These are phyloP conservation scores for Puntigrus tetrazona DNA, from an alignment of 2,113 vertebrate species.

Conservation along the genomic window DNA sequence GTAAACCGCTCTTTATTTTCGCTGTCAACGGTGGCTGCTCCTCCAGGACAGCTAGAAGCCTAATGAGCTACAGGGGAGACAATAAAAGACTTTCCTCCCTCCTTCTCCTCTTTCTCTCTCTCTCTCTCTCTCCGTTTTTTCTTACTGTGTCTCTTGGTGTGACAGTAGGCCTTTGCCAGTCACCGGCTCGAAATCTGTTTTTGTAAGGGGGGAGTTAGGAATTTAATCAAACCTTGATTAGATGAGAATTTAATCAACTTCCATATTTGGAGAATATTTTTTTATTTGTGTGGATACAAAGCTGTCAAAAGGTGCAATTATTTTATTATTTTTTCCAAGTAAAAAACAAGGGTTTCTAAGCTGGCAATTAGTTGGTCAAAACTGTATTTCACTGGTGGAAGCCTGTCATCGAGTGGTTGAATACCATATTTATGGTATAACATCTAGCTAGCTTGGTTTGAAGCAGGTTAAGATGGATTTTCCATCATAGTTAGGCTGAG, in stretches of 20 bases:
- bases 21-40: conserved; percentile 59
- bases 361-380: background rate
- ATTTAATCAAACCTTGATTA: conserved; percentile 28
- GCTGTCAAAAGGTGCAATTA: background rate
- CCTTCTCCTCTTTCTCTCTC: conserved; percentile 21
- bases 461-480: background rate
- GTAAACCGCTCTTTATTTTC: conserved; percentile 59
- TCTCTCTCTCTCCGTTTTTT: conserved; percentile 18
- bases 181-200: conserved; percentile 9
- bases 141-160: conserved; percentile 27
- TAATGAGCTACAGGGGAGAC: conserved; percentile 61
- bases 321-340: background rate
- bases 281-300: background rate
- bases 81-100: conserved; percentile 49
- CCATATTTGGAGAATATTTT: conserved; percentile 9
- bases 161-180: conserved; percentile 37
- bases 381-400: background rate
- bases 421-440: background rate
- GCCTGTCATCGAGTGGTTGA: background rate
- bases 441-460: background rate
- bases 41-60: conserved; percentile 59
- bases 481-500: background rate
- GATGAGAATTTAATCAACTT: conserved; percentile 27
- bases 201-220: conserved; percentile 14
- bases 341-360: background rate